These are phyloP conservation scores for Artibeus lituratus DNA, from an alignment of 2,797 vertebrate genomes.

Conservation along the genomic window DNA sequence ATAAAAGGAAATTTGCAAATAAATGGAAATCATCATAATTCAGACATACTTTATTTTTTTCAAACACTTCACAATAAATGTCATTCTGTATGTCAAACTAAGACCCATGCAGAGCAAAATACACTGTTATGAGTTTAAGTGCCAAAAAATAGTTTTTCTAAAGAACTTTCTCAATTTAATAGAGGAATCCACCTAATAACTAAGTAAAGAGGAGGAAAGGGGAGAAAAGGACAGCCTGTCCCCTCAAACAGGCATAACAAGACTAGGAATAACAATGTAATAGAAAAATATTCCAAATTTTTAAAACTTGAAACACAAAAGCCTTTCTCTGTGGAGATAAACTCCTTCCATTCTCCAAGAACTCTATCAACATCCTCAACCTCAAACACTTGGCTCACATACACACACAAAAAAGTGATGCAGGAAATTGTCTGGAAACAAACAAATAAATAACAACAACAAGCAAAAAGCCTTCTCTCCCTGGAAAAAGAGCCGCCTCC, in stretches of 20 bases:
- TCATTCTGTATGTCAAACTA: neutral
- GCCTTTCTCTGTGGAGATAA: neutral
- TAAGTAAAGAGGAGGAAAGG: neutral
- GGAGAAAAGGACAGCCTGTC: neutral
- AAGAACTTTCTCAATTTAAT: constrained; percentile 7
- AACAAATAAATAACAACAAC: constrained; percentile 43
- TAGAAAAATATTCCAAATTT: constrained; percentile 15
- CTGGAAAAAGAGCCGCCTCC: neutral
- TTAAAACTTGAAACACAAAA: constrained; percentile 15
- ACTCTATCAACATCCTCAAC: constrained; percentile 34
- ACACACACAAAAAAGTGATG: constrained; percentile 10
- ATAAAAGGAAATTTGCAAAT: neutral
- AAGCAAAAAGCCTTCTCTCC: neutral
- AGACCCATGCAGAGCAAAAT: neutral
- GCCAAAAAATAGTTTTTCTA: neutral
- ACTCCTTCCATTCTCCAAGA: constrained; percentile 9
- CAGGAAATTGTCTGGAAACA: constrained; percentile 52
- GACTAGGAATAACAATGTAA: constrained; percentile 3
- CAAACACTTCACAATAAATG: constrained; percentile 41
- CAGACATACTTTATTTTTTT: constrained; percentile 1
- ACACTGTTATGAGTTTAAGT: neutral
- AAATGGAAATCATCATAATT: constrained; percentile 1
- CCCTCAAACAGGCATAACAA: neutral
- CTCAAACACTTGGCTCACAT: constrained; percentile 38
- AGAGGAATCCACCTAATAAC: neutral